phyloP scores from a whole-genome alignment of 2,797 vertebrate genomes.

The Eulemur coronatus region DNA sequence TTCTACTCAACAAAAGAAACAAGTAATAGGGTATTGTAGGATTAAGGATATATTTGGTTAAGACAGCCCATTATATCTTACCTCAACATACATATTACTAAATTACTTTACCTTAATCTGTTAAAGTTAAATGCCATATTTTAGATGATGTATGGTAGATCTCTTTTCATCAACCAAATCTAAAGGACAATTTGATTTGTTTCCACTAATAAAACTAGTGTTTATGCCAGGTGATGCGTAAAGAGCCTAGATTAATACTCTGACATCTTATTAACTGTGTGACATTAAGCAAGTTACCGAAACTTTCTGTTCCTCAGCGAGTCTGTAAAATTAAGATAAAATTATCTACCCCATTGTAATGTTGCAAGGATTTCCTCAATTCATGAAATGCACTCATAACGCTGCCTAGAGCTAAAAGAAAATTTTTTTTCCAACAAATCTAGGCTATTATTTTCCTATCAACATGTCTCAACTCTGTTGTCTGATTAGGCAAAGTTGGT shows the following conservation, averaged over 20 bases:
- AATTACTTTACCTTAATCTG: neutral
- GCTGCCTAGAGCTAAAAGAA: neutral
- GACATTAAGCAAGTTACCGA: neutral
- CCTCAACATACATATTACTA: constrained; percentile 1
- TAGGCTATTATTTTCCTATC: neutral
- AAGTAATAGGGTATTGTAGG: neutral
- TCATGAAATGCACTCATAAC: neutral
- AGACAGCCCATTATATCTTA: neutral
- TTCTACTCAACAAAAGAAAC: neutral
- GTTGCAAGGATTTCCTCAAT: neutral
- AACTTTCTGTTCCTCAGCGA: neutral
- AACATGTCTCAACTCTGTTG: neutral
- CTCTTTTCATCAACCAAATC: neutral
- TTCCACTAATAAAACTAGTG: neutral
- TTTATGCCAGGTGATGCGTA: neutral
- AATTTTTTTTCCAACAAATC: neutral
- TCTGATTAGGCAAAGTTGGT: neutral
- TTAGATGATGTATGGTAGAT: neutral
- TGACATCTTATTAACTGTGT: neutral
- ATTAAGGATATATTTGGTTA: neutral
- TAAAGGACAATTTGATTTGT: neutral
- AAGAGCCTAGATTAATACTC: neutral
- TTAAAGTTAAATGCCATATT: neutral
- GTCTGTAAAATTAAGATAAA: constrained; percentile 27
- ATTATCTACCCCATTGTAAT: neutral